Evolutionary conservation across 2,113 vertebrate species (phyloP).

Genomic region (Toxotes chatareus): DNA sequence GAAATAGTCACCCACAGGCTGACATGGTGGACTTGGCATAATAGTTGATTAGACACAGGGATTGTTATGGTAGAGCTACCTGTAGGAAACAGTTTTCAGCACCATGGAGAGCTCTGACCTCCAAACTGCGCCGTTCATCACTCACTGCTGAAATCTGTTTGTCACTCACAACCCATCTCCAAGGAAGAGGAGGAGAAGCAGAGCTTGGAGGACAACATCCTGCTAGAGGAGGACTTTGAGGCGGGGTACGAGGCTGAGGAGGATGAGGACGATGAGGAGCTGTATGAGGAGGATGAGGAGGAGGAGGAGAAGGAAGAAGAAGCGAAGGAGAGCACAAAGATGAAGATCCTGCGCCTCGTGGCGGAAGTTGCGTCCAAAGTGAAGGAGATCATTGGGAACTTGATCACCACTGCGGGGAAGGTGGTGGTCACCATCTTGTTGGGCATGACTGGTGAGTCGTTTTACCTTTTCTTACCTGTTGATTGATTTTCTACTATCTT

Average conservation of each 20-base stretch:
- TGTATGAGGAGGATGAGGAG: conserved; percentile 76
- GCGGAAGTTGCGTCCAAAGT: conserved; percentile 90
- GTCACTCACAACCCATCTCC: conserved; percentile 34
- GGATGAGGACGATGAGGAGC: conserved; percentile 83
- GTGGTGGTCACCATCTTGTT: conserved; percentile 96
- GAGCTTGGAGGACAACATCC: conserved; percentile 90
- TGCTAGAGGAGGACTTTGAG: conserved; percentile 92
- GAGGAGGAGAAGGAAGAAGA: conserved; percentile 88
- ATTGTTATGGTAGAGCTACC: conserved; percentile 21
- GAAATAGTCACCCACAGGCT: background rate
- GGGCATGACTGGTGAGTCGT: conserved; percentile 90
- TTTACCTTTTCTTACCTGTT: background rate
- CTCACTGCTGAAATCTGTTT: conserved; percentile 1
- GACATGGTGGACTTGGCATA: background rate
- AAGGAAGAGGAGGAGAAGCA: conserved; percentile 89
- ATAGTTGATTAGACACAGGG: background rate
- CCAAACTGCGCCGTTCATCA: conserved; percentile 25
- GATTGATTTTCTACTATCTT: background rate
- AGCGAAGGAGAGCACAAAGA: conserved; percentile 90
- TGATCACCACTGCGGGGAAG: conserved; percentile 96
- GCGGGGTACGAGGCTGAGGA: conserved; percentile 87
- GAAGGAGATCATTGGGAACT: conserved; percentile 95
- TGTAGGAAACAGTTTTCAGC: conserved; percentile 65
- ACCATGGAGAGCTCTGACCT: conserved; percentile 74
- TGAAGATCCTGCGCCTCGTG: conserved; percentile 90